phyloP scores from a whole-genome alignment of 2,888 invertebrate species.

The Apomyelois bistriatella region DNA sequence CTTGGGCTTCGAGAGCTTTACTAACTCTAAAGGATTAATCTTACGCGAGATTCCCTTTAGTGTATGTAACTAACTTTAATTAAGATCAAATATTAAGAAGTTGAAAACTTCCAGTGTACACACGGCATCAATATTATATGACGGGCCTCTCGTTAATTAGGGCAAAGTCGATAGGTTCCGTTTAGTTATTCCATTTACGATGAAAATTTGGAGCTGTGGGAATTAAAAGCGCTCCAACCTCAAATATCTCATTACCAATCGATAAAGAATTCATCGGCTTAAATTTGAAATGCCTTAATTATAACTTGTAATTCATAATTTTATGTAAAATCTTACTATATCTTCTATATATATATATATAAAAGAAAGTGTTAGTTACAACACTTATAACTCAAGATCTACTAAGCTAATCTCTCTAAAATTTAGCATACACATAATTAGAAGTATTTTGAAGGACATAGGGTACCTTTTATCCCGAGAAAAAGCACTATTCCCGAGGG shows the following conservation, averaged over 20 bases:
- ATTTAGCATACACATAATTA: no score
- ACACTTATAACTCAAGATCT: no score
- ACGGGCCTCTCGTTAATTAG: conserved; percentile 11
- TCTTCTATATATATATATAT: no score
- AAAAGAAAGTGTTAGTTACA: no score
- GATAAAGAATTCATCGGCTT: conserved; percentile 4
- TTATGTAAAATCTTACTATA: neutral
- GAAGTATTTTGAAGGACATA: no score
- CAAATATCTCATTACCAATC: conserved; percentile 6
- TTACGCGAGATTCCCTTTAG: conserved; percentile 44
- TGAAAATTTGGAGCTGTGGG: conserved; percentile 5
- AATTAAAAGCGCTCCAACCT: conserved; percentile 4
- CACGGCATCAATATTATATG: conserved; percentile 25
- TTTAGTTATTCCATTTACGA: conserved; percentile 13
- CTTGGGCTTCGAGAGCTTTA: conserved; percentile 52
- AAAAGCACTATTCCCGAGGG: no score
- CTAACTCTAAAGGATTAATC: conserved; percentile 58
- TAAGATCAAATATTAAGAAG: conserved; percentile 51
- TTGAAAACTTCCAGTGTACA: conserved; percentile 27
- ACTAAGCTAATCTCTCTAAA: no score
- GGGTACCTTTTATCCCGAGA: no score
- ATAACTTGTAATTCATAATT: conserved; percentile 1
- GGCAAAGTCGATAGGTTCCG: conserved; percentile 6
- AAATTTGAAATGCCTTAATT: neutral
- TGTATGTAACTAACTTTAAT: conserved; percentile 53